These are phyloP conservation scores for Thamnophis sirtalis DNA, from an alignment of 2,113 vertebrate genomes.

Conservation along the genomic window DNA sequence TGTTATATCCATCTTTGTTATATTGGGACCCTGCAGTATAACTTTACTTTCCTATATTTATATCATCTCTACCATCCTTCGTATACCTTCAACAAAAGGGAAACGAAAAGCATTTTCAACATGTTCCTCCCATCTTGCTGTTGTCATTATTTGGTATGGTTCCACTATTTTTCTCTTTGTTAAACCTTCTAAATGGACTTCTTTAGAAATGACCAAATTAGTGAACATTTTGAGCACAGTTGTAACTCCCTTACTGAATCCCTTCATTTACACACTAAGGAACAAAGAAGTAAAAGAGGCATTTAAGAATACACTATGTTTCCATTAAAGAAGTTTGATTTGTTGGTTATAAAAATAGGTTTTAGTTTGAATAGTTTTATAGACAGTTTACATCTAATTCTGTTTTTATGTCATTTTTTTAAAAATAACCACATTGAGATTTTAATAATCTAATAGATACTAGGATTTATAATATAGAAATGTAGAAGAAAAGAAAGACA, in stretches of 20 bases:
- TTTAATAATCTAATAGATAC: neutral
- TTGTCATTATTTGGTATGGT: conserved; percentile 42
- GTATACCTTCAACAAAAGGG: conserved; percentile 9
- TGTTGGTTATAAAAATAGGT: neutral
- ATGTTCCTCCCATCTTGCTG: conserved; percentile 40
- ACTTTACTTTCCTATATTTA: conserved; percentile 33
- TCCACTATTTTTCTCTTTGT: conserved; percentile 42
- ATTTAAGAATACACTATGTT: neutral
- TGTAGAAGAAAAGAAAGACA: too few species aligned
- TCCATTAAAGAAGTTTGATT: neutral
- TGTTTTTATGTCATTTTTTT: neutral
- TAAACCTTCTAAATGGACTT: conserved; percentile 33
- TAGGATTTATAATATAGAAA: neutral
- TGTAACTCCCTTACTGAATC: conserved; percentile 1
- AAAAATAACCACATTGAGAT: neutral
- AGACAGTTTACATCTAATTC: neutral
- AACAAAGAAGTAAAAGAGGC: conserved; percentile 9
- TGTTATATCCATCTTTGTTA: conserved; percentile 30
- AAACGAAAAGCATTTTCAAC: conserved; percentile 48
- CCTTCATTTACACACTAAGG: conserved; percentile 5
- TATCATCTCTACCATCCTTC: conserved; percentile 34
- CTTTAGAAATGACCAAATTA: conserved; percentile 34
- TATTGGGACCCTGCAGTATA: conserved; percentile 14
- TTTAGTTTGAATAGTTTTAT: neutral
- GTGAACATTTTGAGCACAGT: conserved; percentile 36